Base-by-base conservation (phyloP, 2,113 vertebrate genomes). In the Pseudopodoces humilis region DNA sequence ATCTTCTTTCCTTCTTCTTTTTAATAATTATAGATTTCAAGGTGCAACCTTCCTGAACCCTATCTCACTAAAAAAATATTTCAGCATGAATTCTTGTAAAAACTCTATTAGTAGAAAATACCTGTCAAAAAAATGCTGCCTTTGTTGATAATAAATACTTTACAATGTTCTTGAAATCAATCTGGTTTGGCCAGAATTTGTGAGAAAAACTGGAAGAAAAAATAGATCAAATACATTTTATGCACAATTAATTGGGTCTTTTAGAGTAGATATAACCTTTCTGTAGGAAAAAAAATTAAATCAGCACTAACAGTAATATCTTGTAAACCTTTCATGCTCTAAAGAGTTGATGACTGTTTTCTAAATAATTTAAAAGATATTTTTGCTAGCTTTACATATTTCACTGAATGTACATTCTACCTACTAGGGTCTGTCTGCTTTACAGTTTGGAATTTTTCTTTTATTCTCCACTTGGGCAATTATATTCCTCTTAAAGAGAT, bases 1-100 rank as follows among this genome's bases (percentile, higher is more conserved):
- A 25, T 63, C n/a, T 30, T 14, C 15, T 88, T 68, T 59, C 3
- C 94, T 96, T 91, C 81, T 80, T 95, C 88, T 30, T 96, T 97
- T 96, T 88, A 94, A 77, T 67, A 97, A 95, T 92, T 95, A 85
- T 24, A 67, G 65, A 89, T 97, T 97, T 97, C 62, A 78, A 91
- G 62, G 94, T 92, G n/a, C 64, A 94, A 95, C 96, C 87, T 94
- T 95, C 47, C 65, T 92, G 50, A 93, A 20, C 41, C 97, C 87
- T 92, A 74, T 96, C 77, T 71, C 62, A 96, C 41, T 86, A 86
- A 90, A 93, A 95, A 94, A 27, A 39, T 44, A 79, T 94, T 94
- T 94, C 44, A 39, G 44, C 71, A 92, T 58, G 47, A 95, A 88
- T 96, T 96, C 47, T 93, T 94, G 81, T 50, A 94, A 95, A 97